phyloP scores from a whole-genome alignment of 1,140 invertebrate species.

The Apocrypta bakeri region DNA sequence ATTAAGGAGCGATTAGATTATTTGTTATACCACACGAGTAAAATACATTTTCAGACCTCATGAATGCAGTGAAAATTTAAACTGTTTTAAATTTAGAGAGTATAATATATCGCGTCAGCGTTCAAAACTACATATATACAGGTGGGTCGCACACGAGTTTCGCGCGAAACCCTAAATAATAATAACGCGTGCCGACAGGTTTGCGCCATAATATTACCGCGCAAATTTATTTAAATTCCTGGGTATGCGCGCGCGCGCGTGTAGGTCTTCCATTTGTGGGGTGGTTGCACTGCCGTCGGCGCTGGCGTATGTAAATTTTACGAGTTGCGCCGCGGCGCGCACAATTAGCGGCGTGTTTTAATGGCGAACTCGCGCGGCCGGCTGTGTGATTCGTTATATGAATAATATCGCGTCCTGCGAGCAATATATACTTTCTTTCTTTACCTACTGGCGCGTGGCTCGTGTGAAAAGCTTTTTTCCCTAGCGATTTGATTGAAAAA shows the following conservation, averaged over 20 bases:
- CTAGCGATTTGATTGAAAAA: constrained; percentile 5
- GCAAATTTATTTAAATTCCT: constrained; percentile 31
- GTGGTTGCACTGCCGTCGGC: neutral
- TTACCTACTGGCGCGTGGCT: neutral
- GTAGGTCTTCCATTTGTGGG: constrained; percentile 5
- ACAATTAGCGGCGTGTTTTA: constrained; percentile 22
- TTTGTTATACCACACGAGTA: too few relatives aligned
- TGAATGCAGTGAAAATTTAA: too few relatives aligned
- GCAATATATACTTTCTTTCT: constrained; percentile 2
- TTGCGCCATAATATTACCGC: neutral
- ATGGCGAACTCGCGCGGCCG: neutral
- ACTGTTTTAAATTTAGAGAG: neutral
- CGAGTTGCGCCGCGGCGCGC: neutral
- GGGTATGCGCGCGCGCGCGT: neutral
- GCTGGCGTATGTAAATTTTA: constrained; percentile 14
- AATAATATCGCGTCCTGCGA: neutral
- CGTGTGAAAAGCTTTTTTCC: neutral
- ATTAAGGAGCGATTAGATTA: too few relatives aligned
- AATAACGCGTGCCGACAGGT: constrained; percentile 15
- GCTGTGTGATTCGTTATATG: constrained; percentile 11
- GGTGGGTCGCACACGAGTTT: too few relatives aligned
- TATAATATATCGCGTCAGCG: neutral
- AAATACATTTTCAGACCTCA: too few relatives aligned
- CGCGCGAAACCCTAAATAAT: constrained; percentile 35
- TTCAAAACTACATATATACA: neutral